Base-by-base conservation (phyloP, 2,888 invertebrate species). In the Coelogynopora nodosa region DNA sequence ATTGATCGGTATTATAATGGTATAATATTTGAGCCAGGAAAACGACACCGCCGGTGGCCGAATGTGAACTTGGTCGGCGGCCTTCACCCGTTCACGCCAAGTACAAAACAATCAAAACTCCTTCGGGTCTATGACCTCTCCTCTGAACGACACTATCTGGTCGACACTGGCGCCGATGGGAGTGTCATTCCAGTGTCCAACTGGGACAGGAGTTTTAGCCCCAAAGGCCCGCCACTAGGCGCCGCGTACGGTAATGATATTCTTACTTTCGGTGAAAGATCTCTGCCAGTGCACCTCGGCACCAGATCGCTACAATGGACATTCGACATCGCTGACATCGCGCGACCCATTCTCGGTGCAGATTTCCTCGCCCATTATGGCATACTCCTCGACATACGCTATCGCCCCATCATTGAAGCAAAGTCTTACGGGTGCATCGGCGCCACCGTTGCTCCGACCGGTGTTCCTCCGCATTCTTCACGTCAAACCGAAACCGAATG, bases 221-320 rank as follows among this genome's bases (percentile, higher is more conserved):
- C 74, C 74, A 74, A 74, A 74, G 74, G 74, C 74, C 74, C 74
- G 18, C 74, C n/a, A n/a, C n/a, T n/a, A n/a, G n/a, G n/a, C n/a
- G n/a, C n/a, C 5, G 74, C 74, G 23, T n/a, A 74, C 74, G 74
- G 27, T 26, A 74, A 74, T 2, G 74, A 74, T 74, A 74, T 74
- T 74, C 74, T 74, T 23, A 74, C 23, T 5, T 74, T 74, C 23
- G 74, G 5, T 26, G 10, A 74, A 23, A 74, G 23, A 74, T 13
- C 74, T 74, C 27, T 74, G 5, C 10, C 74, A 74, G 23, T 74
- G 23, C 23, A 26, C 74, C 74, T 74, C 74, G 74, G 74, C 23
- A 74, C 5, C 27, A 74, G 5, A 23, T 13, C 74, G 74, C 74
- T 23, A 23, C 74, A 74, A 13, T 74, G 74, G 74, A 74, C 74